These are phyloP conservation scores for Lacerta viridis DNA, from an alignment of 2,797 vertebrate genomes.

Conservation along the genomic window DNA sequence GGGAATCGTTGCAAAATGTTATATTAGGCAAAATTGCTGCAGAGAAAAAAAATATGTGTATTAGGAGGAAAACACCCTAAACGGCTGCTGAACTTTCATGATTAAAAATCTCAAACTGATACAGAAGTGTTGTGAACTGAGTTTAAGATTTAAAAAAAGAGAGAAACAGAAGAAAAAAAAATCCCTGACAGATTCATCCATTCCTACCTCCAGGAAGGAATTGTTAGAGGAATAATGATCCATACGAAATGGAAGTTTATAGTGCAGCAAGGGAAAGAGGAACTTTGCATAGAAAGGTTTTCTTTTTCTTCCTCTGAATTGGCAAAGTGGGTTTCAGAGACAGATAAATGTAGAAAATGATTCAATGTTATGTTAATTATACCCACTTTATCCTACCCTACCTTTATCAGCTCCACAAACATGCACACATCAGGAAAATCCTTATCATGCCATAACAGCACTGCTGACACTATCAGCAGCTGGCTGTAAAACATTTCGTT, in stretches of 20 bases:
- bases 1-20: no score
- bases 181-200: no score
- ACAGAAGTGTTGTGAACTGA: no score
- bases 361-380: background rate
- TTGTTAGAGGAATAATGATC: background rate
- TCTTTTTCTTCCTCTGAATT: background rate
- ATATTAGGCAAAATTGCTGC: no score
- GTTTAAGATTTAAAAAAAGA: no score
- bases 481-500: conserved; percentile 11
- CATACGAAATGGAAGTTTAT: background rate
- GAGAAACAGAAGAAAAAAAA: no score
- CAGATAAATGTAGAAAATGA: background rate
- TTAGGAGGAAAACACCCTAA: no score
- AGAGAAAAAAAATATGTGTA: no score
- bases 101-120: no score
- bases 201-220: background rate
- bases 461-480: background rate
- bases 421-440: background rate
- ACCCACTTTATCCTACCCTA: background rate
- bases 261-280: background rate
- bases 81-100: no score
- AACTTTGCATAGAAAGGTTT: background rate
- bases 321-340: background rate
- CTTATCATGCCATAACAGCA: conserved; percentile 16
- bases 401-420: background rate